Percentiles rank a stretch among this genome's conserved stretches.
These are phyloP conservation scores for Caranx melampygus DNA, from an alignment of 2,113 vertebrate species.

Conservation along the genomic window DNA sequence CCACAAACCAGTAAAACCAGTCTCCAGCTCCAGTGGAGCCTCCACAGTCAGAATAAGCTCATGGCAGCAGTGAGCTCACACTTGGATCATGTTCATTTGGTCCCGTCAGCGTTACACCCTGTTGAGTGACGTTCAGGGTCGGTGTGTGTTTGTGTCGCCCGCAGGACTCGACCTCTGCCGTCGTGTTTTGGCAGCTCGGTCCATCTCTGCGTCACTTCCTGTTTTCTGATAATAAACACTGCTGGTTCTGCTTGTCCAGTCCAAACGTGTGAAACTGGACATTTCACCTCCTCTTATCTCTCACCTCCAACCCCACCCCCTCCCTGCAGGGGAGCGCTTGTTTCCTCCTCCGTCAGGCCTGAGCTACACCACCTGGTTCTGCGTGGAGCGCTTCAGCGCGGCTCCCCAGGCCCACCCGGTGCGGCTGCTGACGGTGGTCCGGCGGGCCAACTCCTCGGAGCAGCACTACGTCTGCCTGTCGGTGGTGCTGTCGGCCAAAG, in stretches of 20 bases:
- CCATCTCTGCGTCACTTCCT: background rate
- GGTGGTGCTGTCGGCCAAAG: slow-evolving; percentile 92
- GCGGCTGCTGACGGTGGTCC: slow-evolving; percentile 91
- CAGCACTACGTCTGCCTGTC: slow-evolving; percentile 97
- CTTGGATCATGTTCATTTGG: slow-evolving; percentile 13
- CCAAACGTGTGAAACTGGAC: no score
- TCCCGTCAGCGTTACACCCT: slow-evolving; percentile 6
- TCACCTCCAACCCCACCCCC: background rate
- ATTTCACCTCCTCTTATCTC: background rate
- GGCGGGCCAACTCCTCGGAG: slow-evolving; percentile 93
- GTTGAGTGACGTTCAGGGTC: slow-evolving; percentile 10
- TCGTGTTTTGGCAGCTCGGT: slow-evolving; percentile 1
- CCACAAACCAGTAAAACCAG: no score
- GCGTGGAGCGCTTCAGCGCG: slow-evolving; percentile 92
- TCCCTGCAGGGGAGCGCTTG: slow-evolving; percentile 89
- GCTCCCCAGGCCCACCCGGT: slow-evolving; percentile 91
- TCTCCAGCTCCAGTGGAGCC: no score
- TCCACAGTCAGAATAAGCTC: background rate
- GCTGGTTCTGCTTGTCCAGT: no score
- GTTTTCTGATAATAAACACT: background rate
- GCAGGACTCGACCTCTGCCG: background rate
- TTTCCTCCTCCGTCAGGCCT: slow-evolving; percentile 97
- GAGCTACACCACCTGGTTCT: slow-evolving; percentile 97
- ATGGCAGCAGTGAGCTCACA: background rate
- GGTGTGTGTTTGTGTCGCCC: no score